Evolutionary conservation across 2,113 vertebrate genomes (phyloP).

Genomic region (Triplophysa dalaica): DNA sequence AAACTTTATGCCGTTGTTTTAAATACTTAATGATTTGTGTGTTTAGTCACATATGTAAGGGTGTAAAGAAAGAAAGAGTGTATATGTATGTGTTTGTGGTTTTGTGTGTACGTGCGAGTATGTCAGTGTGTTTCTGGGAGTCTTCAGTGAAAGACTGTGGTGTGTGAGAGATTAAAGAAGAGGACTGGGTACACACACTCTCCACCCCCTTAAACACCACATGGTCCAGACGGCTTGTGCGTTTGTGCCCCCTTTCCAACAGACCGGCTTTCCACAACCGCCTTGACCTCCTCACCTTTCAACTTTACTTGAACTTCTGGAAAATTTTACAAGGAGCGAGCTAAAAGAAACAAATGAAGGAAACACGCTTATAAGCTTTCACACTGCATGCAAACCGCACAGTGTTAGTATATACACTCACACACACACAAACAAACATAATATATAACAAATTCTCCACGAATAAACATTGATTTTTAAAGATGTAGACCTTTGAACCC

Average conservation of each 20-base stretch:
- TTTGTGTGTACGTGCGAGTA: constrained; percentile 23
- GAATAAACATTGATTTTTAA: constrained; percentile 16
- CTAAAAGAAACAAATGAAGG: constrained; percentile 42
- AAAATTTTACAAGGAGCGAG: constrained; percentile 69
- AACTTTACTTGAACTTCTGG: constrained; percentile 85
- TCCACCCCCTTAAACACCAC: constrained; percentile 34
- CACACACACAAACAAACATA: neutral
- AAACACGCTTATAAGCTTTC: constrained; percentile 38
- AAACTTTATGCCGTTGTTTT: constrained; percentile 56
- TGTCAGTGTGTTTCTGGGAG: constrained; percentile 48
- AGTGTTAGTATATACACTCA: constrained; percentile 5
- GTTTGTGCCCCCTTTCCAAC: constrained; percentile 75
- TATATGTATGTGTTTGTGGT: constrained; percentile 53
- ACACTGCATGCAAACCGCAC: neutral
- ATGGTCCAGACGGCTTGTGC: constrained; percentile 62
- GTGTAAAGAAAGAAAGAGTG: constrained; percentile 43
- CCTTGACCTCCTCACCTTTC: constrained; percentile 85
- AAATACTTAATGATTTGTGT: constrained; percentile 40
- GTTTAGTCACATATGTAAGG: constrained; percentile 21
- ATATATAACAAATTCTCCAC: neutral
- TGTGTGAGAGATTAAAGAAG: constrained; percentile 52
- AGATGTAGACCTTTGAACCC: neutral
- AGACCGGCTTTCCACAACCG: constrained; percentile 78
- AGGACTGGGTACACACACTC: constrained; percentile 30
- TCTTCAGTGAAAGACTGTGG: constrained; percentile 23